Base-by-base conservation (phyloP, 2,888 invertebrate genomes). In the Odontocolon sp. region DNA sequence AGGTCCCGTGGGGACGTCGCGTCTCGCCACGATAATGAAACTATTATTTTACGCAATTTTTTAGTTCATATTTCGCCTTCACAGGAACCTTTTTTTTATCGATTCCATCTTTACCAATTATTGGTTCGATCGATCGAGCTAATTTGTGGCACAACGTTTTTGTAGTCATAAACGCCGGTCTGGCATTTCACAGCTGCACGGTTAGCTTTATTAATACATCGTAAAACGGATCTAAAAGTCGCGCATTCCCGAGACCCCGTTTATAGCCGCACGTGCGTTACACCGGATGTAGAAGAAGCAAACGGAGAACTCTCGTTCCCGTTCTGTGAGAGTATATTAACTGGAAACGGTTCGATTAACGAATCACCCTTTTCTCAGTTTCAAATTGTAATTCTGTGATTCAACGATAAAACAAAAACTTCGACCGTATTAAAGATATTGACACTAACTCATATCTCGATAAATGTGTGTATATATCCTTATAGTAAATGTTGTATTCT, bases 141-240 rank as follows among this genome's bases (percentile, higher is more conserved):
- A 50, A 77, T 71, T 71, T 63, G 61, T 38, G 45, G 52, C 47
- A 28, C 33, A 67, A 56, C 9, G 50, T 50, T 67, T 71, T 68
- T 63, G 56, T 26, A 67, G 64, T 71, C 67, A 33, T 66, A 67
- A 71, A 67, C 56, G 8, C 38, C 26, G 28, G 16, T 63, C 33
- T 50, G 16, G 56, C 47, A 26, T 42, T 36, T 40, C 54, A 57
- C 76, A 77, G 76, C 76, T 71, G 71, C 40, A 56, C 33, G 63
- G 67, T 71, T 33, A 56, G 63, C 71, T 77, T 71, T 77, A 77
- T 77, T 77, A 77, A 77, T 77, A 77, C 67, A 67, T 77, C 76
- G 76, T 77, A 77, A 77, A 77, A 77, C 56, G 67, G 71, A 77
- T 77, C 71, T 77, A 77, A 71, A 67, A 77, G 76, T 63, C 56